phyloP scores from a whole-genome alignment of 2,113 vertebrate species.

The Pipa parva region DNA sequence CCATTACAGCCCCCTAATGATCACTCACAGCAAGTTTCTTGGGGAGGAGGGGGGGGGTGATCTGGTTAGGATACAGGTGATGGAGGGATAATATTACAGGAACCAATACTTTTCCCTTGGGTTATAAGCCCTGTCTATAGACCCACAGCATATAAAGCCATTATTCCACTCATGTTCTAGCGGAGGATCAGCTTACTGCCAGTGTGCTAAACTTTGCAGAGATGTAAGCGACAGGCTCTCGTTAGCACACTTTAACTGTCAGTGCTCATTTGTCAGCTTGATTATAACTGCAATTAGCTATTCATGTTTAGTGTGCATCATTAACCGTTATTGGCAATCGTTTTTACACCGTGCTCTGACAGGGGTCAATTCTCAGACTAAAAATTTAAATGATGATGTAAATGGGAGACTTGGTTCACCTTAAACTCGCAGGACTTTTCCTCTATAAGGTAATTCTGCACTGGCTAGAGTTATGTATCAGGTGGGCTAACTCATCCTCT shows the following conservation, averaged over 20 bases:
- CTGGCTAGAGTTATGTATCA: no score
- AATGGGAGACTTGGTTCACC: no score
- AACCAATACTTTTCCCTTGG: neutral
- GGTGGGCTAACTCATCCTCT: no score
- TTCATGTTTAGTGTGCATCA: neutral
- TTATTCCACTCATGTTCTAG: no score
- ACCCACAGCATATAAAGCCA: neutral
- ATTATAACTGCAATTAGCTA: conserved; percentile 1
- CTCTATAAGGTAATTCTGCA: no score
- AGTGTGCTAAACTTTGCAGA: neutral
- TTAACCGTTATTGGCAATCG: neutral
- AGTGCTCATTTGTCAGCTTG: conserved; percentile 7
- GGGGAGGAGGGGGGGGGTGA: neutral
- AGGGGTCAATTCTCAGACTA: conserved; percentile 1
- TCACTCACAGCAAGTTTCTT: neutral
- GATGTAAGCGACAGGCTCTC: neutral
- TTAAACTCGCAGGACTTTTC: no score
- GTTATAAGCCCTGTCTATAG: neutral
- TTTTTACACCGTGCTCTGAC: neutral
- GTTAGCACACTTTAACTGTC: neutral
- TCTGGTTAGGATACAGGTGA: no score
- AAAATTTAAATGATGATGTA: no score
- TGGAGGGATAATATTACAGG: neutral
- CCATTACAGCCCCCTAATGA: conserved; percentile 11
- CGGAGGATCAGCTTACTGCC: neutral